phyloP scores from a whole-genome alignment of 2,113 vertebrate species.

The Peucedramus taeniatus region DNA sequence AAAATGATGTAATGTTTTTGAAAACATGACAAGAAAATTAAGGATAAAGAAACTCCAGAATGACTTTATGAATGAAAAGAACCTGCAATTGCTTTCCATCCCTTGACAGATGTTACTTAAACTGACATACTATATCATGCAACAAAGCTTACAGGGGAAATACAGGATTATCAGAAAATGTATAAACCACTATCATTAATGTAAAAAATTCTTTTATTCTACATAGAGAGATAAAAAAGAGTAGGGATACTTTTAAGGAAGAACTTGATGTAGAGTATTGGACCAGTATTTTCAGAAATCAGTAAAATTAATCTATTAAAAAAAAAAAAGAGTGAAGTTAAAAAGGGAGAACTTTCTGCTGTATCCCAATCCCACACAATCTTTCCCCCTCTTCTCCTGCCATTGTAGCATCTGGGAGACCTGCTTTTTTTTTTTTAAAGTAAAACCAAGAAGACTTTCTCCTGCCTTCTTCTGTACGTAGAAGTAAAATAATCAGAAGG shows the following conservation, averaged over 20 bases:
- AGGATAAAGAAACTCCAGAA: conserved; percentile 31
- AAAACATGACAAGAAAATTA: conserved; percentile 65
- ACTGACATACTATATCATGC: conserved; percentile 47
- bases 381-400: neutral
- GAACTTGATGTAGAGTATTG: neutral
- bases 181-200: conserved; percentile 37
- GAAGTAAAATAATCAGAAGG: neutral
- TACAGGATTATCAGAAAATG: conserved; percentile 21
- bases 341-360: neutral
- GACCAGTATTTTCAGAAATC: neutral
- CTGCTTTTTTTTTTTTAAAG: neutral
- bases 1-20: conserved; percentile 57
- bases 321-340: neutral
- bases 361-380: neutral
- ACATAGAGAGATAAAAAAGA: conserved; percentile 46
- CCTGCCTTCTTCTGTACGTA: neutral
- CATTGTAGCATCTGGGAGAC: neutral
- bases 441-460: neutral
- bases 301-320: neutral
- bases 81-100: conserved; percentile 54
- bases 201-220: conserved; percentile 38
- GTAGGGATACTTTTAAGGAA: neutral
- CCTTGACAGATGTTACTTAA: conserved; percentile 58
- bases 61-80: conserved; percentile 50
- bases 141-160: conserved; percentile 33